These are phyloP conservation scores for Aelia acuminata DNA, from an alignment of 2,888 invertebrate species.

Conservation along the genomic window DNA sequence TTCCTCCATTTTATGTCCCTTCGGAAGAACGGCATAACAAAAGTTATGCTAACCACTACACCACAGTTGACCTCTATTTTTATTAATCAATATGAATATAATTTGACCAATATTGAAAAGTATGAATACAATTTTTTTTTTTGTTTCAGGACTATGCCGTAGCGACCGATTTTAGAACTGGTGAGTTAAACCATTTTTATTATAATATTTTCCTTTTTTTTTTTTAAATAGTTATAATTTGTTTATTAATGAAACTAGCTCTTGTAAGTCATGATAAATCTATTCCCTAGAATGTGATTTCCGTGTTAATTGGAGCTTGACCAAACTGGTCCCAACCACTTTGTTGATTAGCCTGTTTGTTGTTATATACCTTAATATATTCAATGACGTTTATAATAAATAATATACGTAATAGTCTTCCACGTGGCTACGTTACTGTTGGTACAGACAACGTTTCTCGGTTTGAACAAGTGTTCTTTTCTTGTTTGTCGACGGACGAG, in stretches of 20 bases:
- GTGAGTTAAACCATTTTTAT: background rate
- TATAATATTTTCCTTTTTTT: background rate
- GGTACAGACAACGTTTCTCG: background rate
- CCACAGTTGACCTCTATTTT: too few species aligned
- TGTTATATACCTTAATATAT: background rate
- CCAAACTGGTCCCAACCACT: background rate
- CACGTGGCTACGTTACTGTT: background rate
- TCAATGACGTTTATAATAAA: background rate
- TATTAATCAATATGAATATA: too few species aligned
- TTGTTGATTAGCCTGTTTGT: background rate
- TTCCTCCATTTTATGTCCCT: too few species aligned
- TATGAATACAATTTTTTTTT: background rate
- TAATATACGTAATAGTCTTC: background rate
- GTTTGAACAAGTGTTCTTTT: background rate
- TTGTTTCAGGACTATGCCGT: background rate
- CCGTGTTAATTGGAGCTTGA: background rate
- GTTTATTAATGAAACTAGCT: background rate
- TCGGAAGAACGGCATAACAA: too few species aligned
- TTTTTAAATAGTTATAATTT: background rate
- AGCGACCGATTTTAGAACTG: background rate
- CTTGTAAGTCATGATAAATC: background rate
- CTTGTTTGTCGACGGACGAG: background rate
- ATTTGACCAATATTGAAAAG: too few species aligned
- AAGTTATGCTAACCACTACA: too few species aligned
- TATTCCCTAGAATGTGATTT: background rate